Percentiles rank a stretch among this genome's conserved stretches.
Conservation (phyloP, 2,113 vertebrate genomes). For the Antigone vipio region DNA sequence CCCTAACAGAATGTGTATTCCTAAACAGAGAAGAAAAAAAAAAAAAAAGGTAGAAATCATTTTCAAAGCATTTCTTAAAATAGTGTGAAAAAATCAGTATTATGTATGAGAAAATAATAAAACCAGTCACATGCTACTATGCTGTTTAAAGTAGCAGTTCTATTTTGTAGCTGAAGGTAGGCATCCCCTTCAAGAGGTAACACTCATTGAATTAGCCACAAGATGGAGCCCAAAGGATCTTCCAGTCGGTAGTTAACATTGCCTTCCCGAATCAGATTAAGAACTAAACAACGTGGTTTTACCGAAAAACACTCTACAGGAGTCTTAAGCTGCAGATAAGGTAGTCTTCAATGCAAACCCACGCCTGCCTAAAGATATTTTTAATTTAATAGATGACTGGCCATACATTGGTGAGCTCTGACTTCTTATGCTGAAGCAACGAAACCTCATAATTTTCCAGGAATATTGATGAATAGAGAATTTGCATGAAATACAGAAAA, state of each 20-base stretch:
- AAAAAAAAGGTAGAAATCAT: not conserved
- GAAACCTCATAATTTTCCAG: not conserved
- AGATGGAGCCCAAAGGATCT: constrained; percentile 43
- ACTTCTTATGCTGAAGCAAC: not conserved
- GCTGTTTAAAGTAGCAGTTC: not conserved
- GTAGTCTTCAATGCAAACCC: not conserved
- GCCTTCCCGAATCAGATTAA: not conserved
- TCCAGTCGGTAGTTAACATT: not conserved
- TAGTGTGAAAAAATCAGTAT: not conserved
- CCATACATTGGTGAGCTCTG: not conserved
- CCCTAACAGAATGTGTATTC: not conserved
- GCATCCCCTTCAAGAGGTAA: not conserved
- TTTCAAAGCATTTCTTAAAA: not conserved
- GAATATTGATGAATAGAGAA: not conserved
- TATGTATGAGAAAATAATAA: not conserved
- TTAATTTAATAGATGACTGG: not conserved
- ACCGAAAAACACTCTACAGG: not conserved
- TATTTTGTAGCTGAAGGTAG: not conserved
- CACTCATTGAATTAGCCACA: not conserved
- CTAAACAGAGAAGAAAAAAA: fast-evolving
- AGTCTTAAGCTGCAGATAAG: not conserved
- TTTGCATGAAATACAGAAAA: not conserved
- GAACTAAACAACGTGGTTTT: not conserved
- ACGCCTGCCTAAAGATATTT: not conserved
- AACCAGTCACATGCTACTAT: not conserved